Evolutionary conservation across 2,888 invertebrate species (phyloP).

Genomic region (Nysson spinosus): DNA sequence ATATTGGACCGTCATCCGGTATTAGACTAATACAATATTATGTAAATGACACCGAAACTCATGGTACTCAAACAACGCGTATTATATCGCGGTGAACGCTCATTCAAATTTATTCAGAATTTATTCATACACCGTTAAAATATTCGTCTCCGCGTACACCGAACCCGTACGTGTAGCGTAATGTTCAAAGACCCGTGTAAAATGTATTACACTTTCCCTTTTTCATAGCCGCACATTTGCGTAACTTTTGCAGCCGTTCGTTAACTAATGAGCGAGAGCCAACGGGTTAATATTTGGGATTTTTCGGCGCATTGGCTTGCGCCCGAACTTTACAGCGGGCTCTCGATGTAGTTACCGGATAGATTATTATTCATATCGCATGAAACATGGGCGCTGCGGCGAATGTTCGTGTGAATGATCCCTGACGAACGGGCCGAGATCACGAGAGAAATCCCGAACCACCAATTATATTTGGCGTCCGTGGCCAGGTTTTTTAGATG

Average conservation of each 20-base stretch:
- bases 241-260: constrained; percentile 57
- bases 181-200: constrained; percentile 2
- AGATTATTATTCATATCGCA: constrained; percentile 74
- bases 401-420: constrained; percentile 62
- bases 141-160: not conserved
- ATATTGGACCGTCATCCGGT: no score
- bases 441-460: constrained; percentile 28
- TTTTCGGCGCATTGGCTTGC: constrained; percentile 36
- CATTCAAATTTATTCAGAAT: not conserved
- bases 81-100: no score
- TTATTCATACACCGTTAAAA: not conserved
- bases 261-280: constrained; percentile 45
- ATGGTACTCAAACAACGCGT: no score
- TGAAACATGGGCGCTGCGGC: constrained; percentile 75
- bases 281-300: constrained; percentile 11
- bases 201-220: not conserved
- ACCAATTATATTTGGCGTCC: no score
- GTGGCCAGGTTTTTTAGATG: no score
- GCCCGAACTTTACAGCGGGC: constrained; percentile 35
- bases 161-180: no score
- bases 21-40: no score
- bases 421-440: constrained; percentile 40
- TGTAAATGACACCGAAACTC: no score
- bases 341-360: constrained; percentile 61
- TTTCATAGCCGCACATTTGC: constrained; percentile 49